These are phyloP conservation scores for Esperia sulphurella DNA, from an alignment of 2,888 invertebrate genomes.

Conservation along the genomic window DNA sequence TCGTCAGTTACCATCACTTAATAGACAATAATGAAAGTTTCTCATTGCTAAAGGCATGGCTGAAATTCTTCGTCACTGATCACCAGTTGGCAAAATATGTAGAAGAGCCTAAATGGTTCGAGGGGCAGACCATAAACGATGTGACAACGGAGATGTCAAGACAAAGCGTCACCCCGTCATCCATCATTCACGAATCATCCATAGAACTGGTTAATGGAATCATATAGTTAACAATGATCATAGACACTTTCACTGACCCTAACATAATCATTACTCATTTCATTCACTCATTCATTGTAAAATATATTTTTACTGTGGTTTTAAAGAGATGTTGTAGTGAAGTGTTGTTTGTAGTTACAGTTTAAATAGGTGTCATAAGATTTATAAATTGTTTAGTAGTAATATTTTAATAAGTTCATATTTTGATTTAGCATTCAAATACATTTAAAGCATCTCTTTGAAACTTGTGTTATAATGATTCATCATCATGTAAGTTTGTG, in stretches of 20 bases:
- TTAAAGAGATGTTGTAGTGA: constrained; percentile 40
- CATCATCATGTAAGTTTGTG: constrained; percentile 23
- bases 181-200: constrained; percentile 62
- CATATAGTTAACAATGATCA: constrained; percentile 45
- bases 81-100: constrained; percentile 69
- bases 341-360: neutral
- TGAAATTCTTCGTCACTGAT: constrained; percentile 79
- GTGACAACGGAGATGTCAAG: constrained; percentile 60
- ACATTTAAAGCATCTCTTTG: constrained; percentile 41
- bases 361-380: constrained; percentile 3
- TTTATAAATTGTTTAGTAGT: constrained; percentile 12
- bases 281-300: constrained; percentile 46
- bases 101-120: constrained; percentile 72
- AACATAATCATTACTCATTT: constrained; percentile 39
- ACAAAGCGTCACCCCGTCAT: constrained; percentile 48
- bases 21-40: constrained; percentile 44
- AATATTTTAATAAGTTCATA: too few relatives aligned
- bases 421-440: constrained; percentile 11
- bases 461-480: constrained; percentile 17
- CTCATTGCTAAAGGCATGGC: constrained; percentile 76
- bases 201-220: constrained; percentile 73
- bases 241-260: constrained; percentile 23
- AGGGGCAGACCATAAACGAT: constrained; percentile 51
- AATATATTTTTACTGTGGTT: constrained; percentile 41
- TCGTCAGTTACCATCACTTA: constrained; percentile 9